Evolutionary conservation across 2,888 invertebrate genomes (phyloP).

Genomic region (Macrophya alboannulata): DNA sequence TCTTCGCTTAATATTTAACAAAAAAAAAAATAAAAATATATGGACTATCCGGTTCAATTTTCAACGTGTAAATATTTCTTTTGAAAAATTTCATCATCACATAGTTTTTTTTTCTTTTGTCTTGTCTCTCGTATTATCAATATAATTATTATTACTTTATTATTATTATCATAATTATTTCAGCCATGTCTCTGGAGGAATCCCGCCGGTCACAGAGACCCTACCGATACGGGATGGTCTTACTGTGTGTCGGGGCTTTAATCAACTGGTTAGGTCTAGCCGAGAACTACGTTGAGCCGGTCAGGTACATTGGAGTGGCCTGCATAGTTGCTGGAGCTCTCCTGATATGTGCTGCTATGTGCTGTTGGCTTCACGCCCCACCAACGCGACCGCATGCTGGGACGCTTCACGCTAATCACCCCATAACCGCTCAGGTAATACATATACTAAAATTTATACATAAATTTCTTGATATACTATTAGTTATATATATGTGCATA

Average conservation of each 20-base stretch:
- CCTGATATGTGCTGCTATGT: slow-evolving; percentile 88
- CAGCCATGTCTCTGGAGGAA: slow-evolving; percentile 86
- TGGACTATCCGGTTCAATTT: slow-evolving; percentile 37
- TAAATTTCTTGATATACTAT: no score
- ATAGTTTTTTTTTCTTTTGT: not conserved
- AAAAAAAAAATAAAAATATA: not conserved
- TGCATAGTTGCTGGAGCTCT: slow-evolving; percentile 89
- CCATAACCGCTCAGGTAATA: slow-evolving; percentile 76
- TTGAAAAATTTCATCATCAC: no score
- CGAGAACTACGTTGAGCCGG: slow-evolving; percentile 88
- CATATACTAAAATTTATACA: no score
- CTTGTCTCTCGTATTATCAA: not conserved
- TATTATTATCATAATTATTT: slow-evolving; percentile 69
- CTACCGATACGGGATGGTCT: slow-evolving; percentile 88
- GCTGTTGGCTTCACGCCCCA: slow-evolving; percentile 85
- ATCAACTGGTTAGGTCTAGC: slow-evolving; percentile 89
- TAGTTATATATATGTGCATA: not conserved
- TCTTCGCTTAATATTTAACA: not conserved
- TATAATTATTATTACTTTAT: not conserved
- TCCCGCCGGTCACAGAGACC: slow-evolving; percentile 87
- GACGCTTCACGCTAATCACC: slow-evolving; percentile 72
- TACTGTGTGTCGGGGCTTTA: slow-evolving; percentile 87
- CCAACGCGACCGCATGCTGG: slow-evolving; percentile 69
- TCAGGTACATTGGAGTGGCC: slow-evolving; percentile 88
- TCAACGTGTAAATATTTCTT: slow-evolving; percentile 9